Percentiles rank a stretch among this genome's conserved stretches.
Evolutionary conservation across 2,113 vertebrate species (phyloP).

Genomic region (Coracopsis vasa): DNA sequence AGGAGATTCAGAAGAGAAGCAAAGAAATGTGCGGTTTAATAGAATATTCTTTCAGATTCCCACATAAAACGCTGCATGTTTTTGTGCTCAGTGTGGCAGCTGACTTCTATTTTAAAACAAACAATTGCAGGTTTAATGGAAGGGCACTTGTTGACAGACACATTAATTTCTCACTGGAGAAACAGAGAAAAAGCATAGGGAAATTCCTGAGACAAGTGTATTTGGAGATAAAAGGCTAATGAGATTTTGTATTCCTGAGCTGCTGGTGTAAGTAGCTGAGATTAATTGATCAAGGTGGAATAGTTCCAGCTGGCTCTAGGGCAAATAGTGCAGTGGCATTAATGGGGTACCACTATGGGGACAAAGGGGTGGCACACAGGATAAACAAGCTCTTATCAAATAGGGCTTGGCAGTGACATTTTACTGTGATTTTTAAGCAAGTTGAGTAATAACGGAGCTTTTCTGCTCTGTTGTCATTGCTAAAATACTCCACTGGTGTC

Average conservation of each 20-base stretch:
- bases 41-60: slow-evolving; percentile 56
- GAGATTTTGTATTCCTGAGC: background rate
- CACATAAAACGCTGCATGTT: slow-evolving; percentile 8
- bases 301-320: background rate
- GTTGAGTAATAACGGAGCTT: background rate
- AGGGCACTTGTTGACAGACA: slow-evolving; percentile 50
- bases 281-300: background rate
- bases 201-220: background rate
- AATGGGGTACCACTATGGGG: background rate
- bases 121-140: slow-evolving; percentile 48
- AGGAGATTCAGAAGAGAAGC: slow-evolving; percentile 60
- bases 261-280: background rate
- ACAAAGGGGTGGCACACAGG: background rate
- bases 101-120: slow-evolving; percentile 59
- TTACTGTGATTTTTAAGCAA: background rate
- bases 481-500: background rate
- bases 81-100: slow-evolving; percentile 1
- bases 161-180: slow-evolving; percentile 8
- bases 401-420: background rate
- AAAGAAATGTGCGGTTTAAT: slow-evolving; percentile 71
- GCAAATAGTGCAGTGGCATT: background rate
- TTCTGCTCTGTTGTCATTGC: background rate
- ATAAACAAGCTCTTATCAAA: background rate
- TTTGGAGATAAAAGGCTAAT: slow-evolving; percentile 15
- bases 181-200: background rate